Percentiles rank a stretch among this genome's conserved stretches.
Conservation (phyloP, 2,113 vertebrate species). For the Chaetorhynchus papuensis region DNA sequence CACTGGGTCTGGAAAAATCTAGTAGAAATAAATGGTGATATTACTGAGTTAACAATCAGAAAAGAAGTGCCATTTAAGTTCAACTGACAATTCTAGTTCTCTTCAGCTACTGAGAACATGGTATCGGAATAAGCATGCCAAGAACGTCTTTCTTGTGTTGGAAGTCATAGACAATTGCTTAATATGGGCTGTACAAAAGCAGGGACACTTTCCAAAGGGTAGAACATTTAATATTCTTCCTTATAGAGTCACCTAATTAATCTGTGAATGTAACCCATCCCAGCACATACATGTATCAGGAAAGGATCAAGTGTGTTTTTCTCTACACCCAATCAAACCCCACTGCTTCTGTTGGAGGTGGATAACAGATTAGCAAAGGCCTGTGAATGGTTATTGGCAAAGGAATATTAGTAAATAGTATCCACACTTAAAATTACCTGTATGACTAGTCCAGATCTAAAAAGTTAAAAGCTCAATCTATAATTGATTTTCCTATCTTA, state of each 20-base stretch:
- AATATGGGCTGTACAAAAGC: neutral
- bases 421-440: neutral
- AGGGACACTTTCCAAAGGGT: neutral
- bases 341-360: neutral
- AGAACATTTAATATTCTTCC: neutral
- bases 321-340: neutral
- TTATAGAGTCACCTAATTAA: neutral
- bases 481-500: neutral
- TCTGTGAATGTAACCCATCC: neutral
- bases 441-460: neutral
- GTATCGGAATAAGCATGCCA: neutral
- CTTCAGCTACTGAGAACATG: neutral
- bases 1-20: neutral
- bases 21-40: slow-evolving; percentile 5
- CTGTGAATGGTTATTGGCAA: neutral
- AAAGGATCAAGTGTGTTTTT: neutral
- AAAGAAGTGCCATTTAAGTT: neutral
- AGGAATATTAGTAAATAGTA: neutral
- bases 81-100: neutral
- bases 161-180: neutral
- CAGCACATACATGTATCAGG: neutral
- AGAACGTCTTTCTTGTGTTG: neutral
- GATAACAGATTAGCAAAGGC: neutral
- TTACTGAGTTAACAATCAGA: neutral
- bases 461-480: neutral